Evolutionary conservation across 64 coral and sea anemone genomes (phyloP).

Genomic region (Platygyra sinensis): DNA sequence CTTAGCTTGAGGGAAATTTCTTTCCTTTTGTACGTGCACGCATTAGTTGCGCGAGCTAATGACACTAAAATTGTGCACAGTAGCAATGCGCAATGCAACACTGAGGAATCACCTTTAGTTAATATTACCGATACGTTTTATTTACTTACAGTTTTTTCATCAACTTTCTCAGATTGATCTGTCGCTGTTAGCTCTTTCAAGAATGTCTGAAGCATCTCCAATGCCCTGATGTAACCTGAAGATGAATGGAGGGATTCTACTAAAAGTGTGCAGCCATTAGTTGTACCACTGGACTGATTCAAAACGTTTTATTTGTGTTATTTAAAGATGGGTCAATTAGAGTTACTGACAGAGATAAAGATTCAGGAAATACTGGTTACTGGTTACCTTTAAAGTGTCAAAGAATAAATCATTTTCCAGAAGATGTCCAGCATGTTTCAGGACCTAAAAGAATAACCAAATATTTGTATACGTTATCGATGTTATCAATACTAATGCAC

Average conservation of each 20-base stretch:
- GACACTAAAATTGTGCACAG: too few relatives aligned
- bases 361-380: background rate
- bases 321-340: background rate
- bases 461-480: background rate
- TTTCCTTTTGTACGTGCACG: too few relatives aligned
- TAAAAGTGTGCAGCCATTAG: background rate
- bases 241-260: background rate
- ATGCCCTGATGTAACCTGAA: slow-evolving; percentile 64
- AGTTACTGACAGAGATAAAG: background rate
- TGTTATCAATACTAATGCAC: background rate
- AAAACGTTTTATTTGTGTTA: background rate
- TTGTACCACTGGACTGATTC: too few relatives aligned
- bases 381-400: slow-evolving; percentile 94
- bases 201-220: slow-evolving; percentile 63
- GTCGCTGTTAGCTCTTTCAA: slow-evolving; percentile 74
- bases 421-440: slow-evolving; percentile 84
- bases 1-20: too few relatives aligned
- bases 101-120: too few relatives aligned
- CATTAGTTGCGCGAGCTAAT: too few relatives aligned
- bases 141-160: slow-evolving; percentile 68
- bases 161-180: slow-evolving; percentile 86
- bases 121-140: too few relatives aligned
- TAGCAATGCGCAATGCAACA: too few relatives aligned
- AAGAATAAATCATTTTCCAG: slow-evolving; percentile 74
- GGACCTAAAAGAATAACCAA: slow-evolving; percentile 37